Conservation (phyloP, 2,797 vertebrate species). For the Dipus sagitta region DNA sequence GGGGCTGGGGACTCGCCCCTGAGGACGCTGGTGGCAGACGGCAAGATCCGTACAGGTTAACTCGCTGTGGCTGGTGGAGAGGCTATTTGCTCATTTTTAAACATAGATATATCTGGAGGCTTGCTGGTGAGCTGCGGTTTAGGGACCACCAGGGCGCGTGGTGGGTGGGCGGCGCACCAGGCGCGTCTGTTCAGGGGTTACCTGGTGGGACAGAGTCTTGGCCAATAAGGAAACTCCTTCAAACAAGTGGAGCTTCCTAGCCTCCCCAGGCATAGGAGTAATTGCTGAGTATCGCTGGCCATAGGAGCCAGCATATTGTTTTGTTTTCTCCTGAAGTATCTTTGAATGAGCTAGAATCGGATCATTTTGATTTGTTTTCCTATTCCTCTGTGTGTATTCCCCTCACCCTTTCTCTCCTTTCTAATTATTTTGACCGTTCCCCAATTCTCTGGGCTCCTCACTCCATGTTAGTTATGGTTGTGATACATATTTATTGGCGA, state of each 20-base stretch:
- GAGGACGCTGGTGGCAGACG: constrained; percentile 24
- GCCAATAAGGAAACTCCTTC: background rate
- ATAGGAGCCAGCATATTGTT: constrained; percentile 10
- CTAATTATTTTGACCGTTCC: constrained; percentile 40
- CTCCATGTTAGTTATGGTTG: background rate
- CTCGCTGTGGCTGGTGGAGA: background rate
- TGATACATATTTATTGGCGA: constrained; percentile 4
- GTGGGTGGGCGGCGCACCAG: background rate
- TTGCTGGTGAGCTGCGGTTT: constrained; percentile 26
- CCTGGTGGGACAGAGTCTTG: background rate
- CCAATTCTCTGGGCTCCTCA: background rate
- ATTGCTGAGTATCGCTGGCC: background rate
- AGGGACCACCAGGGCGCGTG: background rate
- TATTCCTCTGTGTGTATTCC: background rate
- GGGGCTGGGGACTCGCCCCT: constrained; percentile 37
- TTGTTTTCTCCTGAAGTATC: constrained; percentile 27
- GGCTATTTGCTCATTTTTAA: constrained; percentile 14
- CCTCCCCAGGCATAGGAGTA: background rate
- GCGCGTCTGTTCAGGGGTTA: background rate
- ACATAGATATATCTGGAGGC: background rate
- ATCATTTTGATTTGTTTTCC: constrained; percentile 55
- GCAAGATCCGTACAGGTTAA: background rate
- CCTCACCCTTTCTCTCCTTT: background rate
- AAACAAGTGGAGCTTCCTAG: background rate
- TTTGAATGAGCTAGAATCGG: constrained; percentile 56